These are phyloP conservation scores for Tokudaia muenninki DNA, from an alignment of 2,797 vertebrate species.

Conservation along the genomic window DNA sequence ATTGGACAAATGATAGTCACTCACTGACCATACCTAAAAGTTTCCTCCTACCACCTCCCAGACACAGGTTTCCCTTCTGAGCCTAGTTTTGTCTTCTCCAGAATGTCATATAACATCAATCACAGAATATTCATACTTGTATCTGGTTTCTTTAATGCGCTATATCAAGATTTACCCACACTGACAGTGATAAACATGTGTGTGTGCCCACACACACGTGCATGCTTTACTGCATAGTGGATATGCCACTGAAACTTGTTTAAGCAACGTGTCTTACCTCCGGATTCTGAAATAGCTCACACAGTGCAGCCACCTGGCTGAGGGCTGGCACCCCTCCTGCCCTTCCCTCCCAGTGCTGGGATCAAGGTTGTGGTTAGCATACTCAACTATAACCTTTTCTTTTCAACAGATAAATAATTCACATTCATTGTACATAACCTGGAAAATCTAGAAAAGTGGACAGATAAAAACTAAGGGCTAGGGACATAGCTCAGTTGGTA, in stretches of 20 bases:
- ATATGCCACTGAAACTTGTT: neutral
- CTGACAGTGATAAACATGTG: neutral
- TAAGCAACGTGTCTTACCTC: neutral
- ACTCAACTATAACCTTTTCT: neutral
- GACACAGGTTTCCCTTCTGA: neutral
- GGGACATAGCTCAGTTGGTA: neutral
- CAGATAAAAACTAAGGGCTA: neutral
- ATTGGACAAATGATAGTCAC: neutral
- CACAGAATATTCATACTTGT: neutral
- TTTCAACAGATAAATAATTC: slow-evolving; percentile 35
- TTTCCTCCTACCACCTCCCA: neutral
- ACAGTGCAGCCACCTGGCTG: neutral
- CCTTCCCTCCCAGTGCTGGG: neutral
- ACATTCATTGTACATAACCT: neutral
- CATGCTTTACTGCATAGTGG: neutral
- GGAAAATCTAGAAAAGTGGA: slow-evolving; percentile 24
- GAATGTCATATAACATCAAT: neutral
- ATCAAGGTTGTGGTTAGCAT: no score
- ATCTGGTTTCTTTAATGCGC: neutral
- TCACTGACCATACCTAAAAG: no score
- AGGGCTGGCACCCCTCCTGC: neutral
- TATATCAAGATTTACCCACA: neutral
- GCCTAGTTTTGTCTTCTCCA: neutral
- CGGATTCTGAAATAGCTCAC: neutral
- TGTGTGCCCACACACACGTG: neutral